Percentiles rank a stretch among this genome's conserved stretches.
phyloP scores from a whole-genome alignment of 2,888 invertebrate species.

The Orthosia gothica region DNA sequence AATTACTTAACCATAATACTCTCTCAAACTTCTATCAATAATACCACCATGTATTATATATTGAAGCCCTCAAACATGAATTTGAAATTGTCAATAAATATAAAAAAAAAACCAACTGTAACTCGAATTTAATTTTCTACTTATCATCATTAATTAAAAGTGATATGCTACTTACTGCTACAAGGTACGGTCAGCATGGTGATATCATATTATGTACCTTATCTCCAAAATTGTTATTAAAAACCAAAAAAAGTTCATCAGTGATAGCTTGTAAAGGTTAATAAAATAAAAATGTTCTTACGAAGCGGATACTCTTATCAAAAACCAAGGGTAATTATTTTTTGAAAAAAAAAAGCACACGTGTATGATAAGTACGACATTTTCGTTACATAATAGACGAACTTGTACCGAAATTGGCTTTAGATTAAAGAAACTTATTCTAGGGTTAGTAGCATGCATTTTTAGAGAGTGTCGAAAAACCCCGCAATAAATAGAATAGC shows the following conservation, averaged over 20 bases:
- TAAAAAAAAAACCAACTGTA: neutral
- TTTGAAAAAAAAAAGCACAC: constrained; percentile 7
- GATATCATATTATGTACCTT: constrained; percentile 6
- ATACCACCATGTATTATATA: too few relatives aligned
- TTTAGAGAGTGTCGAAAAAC: too few relatives aligned
- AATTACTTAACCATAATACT: too few relatives aligned
- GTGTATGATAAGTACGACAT: neutral
- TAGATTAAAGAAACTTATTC: too few relatives aligned
- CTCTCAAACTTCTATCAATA: too few relatives aligned
- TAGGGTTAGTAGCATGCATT: too few relatives aligned
- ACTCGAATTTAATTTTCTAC: neutral
- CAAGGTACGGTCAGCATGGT: neutral
- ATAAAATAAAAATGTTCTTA: constrained; percentile 16
- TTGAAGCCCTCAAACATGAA: too few relatives aligned
- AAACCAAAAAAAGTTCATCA: constrained; percentile 25
- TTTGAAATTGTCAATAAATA: too few relatives aligned
- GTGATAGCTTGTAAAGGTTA: constrained; percentile 38
- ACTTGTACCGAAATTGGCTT: too few relatives aligned
- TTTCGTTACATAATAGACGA: neutral
- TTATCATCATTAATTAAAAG: neutral
- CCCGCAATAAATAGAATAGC: too few relatives aligned
- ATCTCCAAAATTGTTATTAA: constrained; percentile 24
- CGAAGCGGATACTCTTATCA: constrained; percentile 25
- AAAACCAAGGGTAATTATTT: constrained; percentile 16
- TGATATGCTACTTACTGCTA: neutral